phyloP scores from a whole-genome alignment of 2,888 invertebrate species.

The Lasioglossum marginatum region DNA sequence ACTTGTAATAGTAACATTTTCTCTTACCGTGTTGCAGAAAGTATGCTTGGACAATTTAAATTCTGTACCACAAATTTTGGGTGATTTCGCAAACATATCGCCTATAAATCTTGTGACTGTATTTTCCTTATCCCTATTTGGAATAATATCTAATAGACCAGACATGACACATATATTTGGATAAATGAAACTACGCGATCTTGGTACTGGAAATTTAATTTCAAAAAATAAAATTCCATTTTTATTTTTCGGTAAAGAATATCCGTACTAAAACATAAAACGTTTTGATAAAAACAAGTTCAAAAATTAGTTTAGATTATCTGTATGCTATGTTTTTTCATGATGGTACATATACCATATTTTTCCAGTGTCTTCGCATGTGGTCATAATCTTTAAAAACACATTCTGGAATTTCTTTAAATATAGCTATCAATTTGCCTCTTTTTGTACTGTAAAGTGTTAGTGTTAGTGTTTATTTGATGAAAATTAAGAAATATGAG shows the following conservation, averaged over 20 bases:
- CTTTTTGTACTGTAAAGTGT: conserved; percentile 74
- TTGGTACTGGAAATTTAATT: conserved; percentile 74
- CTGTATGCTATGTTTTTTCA: background rate
- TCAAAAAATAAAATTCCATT: conserved; percentile 76
- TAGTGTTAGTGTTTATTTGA: conserved; percentile 6
- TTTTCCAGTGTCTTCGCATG: conserved; percentile 81
- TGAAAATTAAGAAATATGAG: background rate
- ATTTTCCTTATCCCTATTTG: conserved; percentile 42
- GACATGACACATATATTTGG: conserved; percentile 76
- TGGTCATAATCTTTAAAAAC: conserved; percentile 77
- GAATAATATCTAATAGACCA: conserved; percentile 58
- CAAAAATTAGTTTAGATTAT: conserved; percentile 2
- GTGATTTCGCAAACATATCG: conserved; percentile 63
- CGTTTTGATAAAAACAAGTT: conserved; percentile 13
- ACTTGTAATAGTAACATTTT: background rate
- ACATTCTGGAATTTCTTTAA: conserved; percentile 75
- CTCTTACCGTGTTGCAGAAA: conserved; percentile 31
- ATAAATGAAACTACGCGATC: conserved; percentile 72
- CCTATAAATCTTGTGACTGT: conserved; percentile 64
- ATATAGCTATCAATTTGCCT: conserved; percentile 75
- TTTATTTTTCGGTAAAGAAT: conserved; percentile 76
- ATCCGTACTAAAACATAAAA: conserved; percentile 78
- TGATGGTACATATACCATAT: conserved; percentile 76
- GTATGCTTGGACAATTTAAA: conserved; percentile 49
- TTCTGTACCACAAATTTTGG: conserved; percentile 65